Base-by-base conservation (phyloP, 2,797 vertebrate genomes). In the Clamator glandarius region DNA sequence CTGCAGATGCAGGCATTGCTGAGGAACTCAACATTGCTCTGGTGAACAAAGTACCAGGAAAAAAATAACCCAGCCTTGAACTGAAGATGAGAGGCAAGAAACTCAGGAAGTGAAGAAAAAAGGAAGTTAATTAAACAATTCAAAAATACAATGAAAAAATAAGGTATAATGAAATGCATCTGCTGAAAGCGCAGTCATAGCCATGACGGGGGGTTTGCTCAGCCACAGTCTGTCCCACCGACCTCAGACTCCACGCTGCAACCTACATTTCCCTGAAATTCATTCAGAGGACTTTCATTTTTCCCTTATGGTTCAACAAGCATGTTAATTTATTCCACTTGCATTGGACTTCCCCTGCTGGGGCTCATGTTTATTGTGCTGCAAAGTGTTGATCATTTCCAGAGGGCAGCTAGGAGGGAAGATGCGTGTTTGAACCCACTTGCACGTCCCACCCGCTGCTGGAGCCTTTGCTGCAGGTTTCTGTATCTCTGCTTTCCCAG, bases 91-190 rank as follows among this genome's bases (percentile, higher is more conserved):
- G 52, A 6, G 26, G 28, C 54, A 54, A 59, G 11, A 12, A 19
- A 6, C 26, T 26, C 7, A 3, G 31, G 39, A 12, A 28, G 9
- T 4, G 39, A 44, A 55, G 29, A 50, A 68, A 35, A 13, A 68
- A 75, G 41, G 83, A 25, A 5, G 31, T 55, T 24, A 50, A 21
- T 19, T 44, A 51, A 46, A 29, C 23, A 17, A 8, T n/a, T 6
- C 10, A 31, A 57, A 25, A 15, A 28, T 5, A 4, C 8, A 35
- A 35, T 9, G 41, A 41, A 23, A 50, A 2, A 23, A 36, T 12
- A 8, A 50, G 2, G 23, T 7, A 5, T 5, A 21, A 44, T 5
- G 36, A 39, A 51, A 29, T 1, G 2, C 28, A 19, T 3, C 46
- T 39, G 70, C 20, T 39, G 24, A 26, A 46, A 64, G 36, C 36